A percentile compares a stretch with the other conserved stretches of the same genome.
phyloP scores from a whole-genome alignment of 92 coral and sea anemone species.

The Porites rus region DNA sequence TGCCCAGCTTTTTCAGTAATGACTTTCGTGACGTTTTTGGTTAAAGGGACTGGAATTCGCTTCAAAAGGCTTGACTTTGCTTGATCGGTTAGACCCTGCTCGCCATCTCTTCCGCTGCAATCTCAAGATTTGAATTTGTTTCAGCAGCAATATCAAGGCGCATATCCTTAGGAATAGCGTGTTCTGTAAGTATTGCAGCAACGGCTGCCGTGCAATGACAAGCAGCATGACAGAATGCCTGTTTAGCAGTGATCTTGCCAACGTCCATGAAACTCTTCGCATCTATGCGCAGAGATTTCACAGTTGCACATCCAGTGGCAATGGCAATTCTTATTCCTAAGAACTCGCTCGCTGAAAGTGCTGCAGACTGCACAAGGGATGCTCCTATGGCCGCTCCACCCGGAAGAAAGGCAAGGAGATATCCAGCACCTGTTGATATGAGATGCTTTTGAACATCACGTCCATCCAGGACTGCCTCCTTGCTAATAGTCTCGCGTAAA shows the following conservation, averaged over 20 bases:
- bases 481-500: slow-evolving; percentile 23
- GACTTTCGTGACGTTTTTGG: slow-evolving; percentile 7
- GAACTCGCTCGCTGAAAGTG: slow-evolving; percentile 18
- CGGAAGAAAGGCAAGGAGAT: slow-evolving; percentile 24
- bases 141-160: not conserved
- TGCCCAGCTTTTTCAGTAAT: slow-evolving; percentile 33
- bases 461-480: slow-evolving; percentile 34
- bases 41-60: not conserved
- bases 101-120: too few species aligned
- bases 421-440: slow-evolving; percentile 35
- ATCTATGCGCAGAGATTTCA: slow-evolving; percentile 15
- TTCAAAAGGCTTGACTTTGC: not conserved
- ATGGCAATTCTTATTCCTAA: slow-evolving; percentile 40
- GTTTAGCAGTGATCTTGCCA: slow-evolving; percentile 39
- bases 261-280: slow-evolving; percentile 41
- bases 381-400: slow-evolving; percentile 62
- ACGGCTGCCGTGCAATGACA: slow-evolving; percentile 36
- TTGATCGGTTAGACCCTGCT: not conserved
- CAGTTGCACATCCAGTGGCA: slow-evolving; percentile 33
- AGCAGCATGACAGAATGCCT: slow-evolving; percentile 40
- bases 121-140: slow-evolving; percentile 3
- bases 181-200: slow-evolving; percentile 29
- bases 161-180: slow-evolving; percentile 44
- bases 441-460: slow-evolving; percentile 29
- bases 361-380: slow-evolving; percentile 41